These are phyloP conservation scores for Ephialtes manifestator DNA, from an alignment of 2,888 invertebrate genomes.

Conservation along the genomic window DNA sequence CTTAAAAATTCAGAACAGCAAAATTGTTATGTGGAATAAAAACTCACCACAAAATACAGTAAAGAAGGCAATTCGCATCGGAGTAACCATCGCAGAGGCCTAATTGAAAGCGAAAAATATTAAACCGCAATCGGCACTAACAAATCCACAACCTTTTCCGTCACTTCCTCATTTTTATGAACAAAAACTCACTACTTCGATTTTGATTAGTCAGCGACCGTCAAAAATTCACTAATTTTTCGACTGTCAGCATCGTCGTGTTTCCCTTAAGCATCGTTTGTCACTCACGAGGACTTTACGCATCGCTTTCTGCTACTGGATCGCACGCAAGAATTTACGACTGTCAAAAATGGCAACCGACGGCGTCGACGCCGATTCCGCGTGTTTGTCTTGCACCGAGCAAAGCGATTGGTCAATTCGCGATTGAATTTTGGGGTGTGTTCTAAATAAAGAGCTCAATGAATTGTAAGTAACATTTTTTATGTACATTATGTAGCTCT, in stretches of 20 bases:
- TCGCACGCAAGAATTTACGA: not conserved
- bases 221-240: constrained; percentile 42
- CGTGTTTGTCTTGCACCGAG: too few species aligned
- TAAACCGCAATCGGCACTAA: constrained; percentile 42
- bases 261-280: not conserved
- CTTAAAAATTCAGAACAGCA: not conserved
- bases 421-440: too few species aligned
- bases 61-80: constrained; percentile 78
- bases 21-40: not conserved
- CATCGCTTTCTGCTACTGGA: not conserved
- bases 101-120: constrained; percentile 59
- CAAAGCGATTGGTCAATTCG: too few species aligned
- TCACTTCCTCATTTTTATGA: constrained; percentile 73
- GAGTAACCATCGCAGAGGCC: constrained; percentile 79
- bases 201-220: not conserved
- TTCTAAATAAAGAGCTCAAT: too few species aligned
- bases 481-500: too few species aligned
- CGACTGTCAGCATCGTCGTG: not conserved
- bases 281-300: not conserved
- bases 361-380: too few species aligned
- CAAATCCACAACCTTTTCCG: constrained; percentile 17
- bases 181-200: constrained; percentile 32
- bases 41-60: constrained; percentile 80
- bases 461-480: too few species aligned
- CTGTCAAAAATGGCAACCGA: too few species aligned